These are phyloP conservation scores for Stichopus chloronotus DNA, from an alignment of 35 echinoderm and acorn worm genomes.

Conservation along the genomic window DNA sequence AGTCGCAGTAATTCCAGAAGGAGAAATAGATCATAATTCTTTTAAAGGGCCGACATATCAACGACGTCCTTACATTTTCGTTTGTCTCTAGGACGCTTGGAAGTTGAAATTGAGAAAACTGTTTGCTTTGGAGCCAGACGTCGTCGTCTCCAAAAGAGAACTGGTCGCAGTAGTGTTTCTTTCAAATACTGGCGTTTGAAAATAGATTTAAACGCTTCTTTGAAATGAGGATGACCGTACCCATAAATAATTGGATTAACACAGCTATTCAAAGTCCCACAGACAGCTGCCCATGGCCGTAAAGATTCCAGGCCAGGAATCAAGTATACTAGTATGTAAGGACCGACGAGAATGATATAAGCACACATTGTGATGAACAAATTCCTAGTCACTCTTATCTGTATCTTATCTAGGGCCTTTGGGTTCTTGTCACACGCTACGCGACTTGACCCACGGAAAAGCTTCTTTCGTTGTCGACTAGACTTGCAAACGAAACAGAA, in stretches of 20 bases:
- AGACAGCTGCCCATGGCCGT: slow-evolving; percentile 13
- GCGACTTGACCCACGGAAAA: neutral
- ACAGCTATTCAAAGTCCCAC: neutral
- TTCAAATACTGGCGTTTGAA: neutral
- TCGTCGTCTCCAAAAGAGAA: neutral
- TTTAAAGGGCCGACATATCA: too few relatives aligned
- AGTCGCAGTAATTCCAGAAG: too few relatives aligned
- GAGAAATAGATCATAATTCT: too few relatives aligned
- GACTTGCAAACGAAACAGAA: neutral
- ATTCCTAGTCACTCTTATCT: slow-evolving; percentile 22
- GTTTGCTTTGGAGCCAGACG: too few relatives aligned
- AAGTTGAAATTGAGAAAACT: too few relatives aligned
- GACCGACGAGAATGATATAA: neutral
- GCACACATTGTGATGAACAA: slow-evolving; percentile 9
- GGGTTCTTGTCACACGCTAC: neutral
- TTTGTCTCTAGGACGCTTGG: too few relatives aligned
- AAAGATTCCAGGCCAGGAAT: neutral
- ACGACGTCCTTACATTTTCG: too few relatives aligned
- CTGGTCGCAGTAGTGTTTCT: neutral
- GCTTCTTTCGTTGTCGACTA: neutral
- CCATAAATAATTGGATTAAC: slow-evolving; percentile 9
- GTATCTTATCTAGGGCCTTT: neutral
- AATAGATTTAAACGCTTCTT: neutral
- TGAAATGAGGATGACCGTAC: neutral
- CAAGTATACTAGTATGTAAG: neutral